Evolutionary conservation across 2,888 invertebrate species (phyloP).

Genomic region (Leptopilina myrica): DNA sequence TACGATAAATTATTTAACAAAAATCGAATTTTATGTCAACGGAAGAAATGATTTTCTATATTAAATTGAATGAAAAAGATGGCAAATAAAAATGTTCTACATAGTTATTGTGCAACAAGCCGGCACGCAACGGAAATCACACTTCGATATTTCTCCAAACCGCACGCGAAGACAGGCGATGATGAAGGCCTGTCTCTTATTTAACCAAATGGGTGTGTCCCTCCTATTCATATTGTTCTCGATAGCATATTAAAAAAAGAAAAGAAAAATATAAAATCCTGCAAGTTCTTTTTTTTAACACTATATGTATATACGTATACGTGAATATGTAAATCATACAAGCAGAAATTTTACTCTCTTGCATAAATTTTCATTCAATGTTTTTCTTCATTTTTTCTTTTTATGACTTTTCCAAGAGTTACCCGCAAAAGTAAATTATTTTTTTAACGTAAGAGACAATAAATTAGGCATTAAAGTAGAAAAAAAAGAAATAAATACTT

Average conservation of each 20-base stretch:
- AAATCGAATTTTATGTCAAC: conserved; percentile 45
- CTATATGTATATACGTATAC: not conserved
- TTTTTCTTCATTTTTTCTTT: too few species aligned
- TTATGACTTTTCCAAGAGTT: too few species aligned
- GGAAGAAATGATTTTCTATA: not conserved
- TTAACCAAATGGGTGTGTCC: conserved; percentile 35
- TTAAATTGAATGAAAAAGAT: conserved; percentile 47
- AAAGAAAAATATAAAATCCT: not conserved
- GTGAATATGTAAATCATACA: not conserved
- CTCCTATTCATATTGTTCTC: not conserved
- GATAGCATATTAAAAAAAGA: not conserved
- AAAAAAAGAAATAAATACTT: too few species aligned
- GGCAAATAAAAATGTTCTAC: not conserved
- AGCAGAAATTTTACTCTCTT: too few species aligned
- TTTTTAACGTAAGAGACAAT: too few species aligned
- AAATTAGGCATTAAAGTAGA: too few species aligned
- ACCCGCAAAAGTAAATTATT: too few species aligned
- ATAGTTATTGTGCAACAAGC: conserved; percentile 36
- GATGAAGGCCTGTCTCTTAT: conserved; percentile 34
- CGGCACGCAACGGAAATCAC: conserved; percentile 41
- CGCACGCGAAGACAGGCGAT: conserved; percentile 20
- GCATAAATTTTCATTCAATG: too few species aligned
- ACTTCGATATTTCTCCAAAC: conserved; percentile 31
- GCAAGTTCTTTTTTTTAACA: not conserved
- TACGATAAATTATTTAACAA: not conserved